Base-by-base conservation (phyloP, 2,113 vertebrate species). In the Tretioscincus oriximinensis region DNA sequence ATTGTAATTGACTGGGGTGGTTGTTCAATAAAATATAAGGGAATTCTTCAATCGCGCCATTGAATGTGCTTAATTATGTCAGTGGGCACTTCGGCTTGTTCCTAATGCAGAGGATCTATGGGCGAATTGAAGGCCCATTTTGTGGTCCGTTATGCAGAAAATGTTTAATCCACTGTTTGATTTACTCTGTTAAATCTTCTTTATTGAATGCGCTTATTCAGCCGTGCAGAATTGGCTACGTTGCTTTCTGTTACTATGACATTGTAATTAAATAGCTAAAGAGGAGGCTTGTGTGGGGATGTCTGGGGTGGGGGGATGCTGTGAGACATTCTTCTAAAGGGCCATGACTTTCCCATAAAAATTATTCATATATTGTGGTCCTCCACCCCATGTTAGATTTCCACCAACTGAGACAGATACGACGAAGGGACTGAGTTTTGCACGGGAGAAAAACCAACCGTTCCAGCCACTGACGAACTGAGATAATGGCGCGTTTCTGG, bases 111-210 rank as follows among this genome's bases (percentile, higher is more conserved):
- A 90, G 73, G 86, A 91, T 91, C 90, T 87, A 88, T 85, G 94
- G 92, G 93, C 90, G 91, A 94, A 95, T 93, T 94, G 90, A 95
- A 95, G 94, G 89, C 89, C 89, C 89, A 95, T 96, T 95, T 95
- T 95, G 92, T 94, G 94, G 94, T 95, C 93, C 92, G 94, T 94
- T 96, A 95, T 94, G 94, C 93, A 94, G 93, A 95, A 95, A 96
- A 95, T 94, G 88, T 95, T 94, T 94, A 95, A 95, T 94, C 90
- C 91, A 90, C 84, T 92, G 90, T 95, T 95, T 95, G 91, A 95
- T 95, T 95, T 95, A 94, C 94, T 95, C 90, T 92, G 93, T 93
- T 95, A 94, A 95, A 94, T 94, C 91, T 95, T 93, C 90, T 90
- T 95, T 94, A 94, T 90, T 96, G 91, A 95, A 95, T 94, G 90